Evolutionary conservation across 2,797 vertebrate species (phyloP).

Genomic region (Gymnodraco acuticeps): DNA sequence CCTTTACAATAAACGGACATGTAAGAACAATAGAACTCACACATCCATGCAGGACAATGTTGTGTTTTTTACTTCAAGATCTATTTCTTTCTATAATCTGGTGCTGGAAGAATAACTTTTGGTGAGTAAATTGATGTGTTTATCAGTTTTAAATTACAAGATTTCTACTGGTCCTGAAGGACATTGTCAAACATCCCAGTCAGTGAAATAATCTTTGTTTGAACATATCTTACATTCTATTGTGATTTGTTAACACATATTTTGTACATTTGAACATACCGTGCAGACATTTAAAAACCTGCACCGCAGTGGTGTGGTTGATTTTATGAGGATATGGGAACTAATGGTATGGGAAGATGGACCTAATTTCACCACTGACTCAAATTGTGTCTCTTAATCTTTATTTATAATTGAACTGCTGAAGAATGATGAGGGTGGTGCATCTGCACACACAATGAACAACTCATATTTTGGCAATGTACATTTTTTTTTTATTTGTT

Average conservation of each 20-base stretch:
- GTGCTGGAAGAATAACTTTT: background rate
- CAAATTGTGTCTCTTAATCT: background rate
- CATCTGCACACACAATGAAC: background rate
- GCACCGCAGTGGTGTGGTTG: background rate
- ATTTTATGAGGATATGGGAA: background rate
- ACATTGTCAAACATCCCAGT: background rate
- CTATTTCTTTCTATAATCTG: background rate
- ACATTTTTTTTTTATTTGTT: too few relatives aligned
- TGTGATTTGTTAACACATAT: background rate
- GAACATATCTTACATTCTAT: background rate
- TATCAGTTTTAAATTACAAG: background rate
- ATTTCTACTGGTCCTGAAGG: background rate
- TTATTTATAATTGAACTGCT: background rate
- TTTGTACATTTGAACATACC: background rate
- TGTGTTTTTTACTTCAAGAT: constrained; percentile 27
- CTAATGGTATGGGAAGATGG: background rate
- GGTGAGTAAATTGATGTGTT: constrained; percentile 57
- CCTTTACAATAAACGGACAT: background rate
- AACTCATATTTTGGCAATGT: background rate
- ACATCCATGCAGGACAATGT: constrained; percentile 5
- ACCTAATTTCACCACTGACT: background rate
- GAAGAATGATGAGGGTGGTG: background rate
- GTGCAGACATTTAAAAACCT: background rate
- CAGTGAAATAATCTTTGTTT: background rate
- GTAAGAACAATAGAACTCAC: constrained; percentile 3